phyloP scores from a whole-genome alignment of 2,797 vertebrate genomes.

The Brachymystax lenok region DNA sequence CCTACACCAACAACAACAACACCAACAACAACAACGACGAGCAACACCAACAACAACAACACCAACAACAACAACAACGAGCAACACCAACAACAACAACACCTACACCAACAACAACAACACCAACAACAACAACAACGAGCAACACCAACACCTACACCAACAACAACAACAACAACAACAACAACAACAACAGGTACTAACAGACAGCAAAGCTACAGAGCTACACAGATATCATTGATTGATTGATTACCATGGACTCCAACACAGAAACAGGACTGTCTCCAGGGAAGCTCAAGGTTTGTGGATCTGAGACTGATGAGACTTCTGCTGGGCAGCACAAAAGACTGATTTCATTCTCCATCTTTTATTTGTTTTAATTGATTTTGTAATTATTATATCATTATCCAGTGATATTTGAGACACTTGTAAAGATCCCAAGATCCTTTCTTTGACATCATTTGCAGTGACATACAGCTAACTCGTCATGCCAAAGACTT shows the following conservation, averaged over 20 bases:
- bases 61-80: too few relatives aligned
- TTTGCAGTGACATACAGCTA: constrained; percentile 81
- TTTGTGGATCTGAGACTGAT: constrained; percentile 45
- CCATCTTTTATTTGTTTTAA: constrained; percentile 18
- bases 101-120: background rate
- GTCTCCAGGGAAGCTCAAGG: constrained; percentile 51
- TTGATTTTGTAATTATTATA: constrained; percentile 7
- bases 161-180: background rate
- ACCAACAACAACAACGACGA: background rate
- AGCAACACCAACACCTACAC: background rate
- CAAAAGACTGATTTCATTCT: constrained; percentile 23
- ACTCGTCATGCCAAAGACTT: constrained; percentile 94
- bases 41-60: background rate
- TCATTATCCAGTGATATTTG: constrained; percentile 1
- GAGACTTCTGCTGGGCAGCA: constrained; percentile 47
- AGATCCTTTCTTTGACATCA: constrained; percentile 16
- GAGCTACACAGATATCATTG: constrained; percentile 19
- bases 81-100: background rate
- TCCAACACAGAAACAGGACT: constrained; percentile 48
- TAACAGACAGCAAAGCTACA: constrained; percentile 40
- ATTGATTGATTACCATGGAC: background rate
- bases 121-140: too few relatives aligned
- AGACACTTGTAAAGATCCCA: constrained; percentile 3
- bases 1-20: background rate
- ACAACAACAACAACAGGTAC: background rate